Conservation (phyloP, 2,888 invertebrate genomes). For the Nemotelus pantherinus region DNA sequence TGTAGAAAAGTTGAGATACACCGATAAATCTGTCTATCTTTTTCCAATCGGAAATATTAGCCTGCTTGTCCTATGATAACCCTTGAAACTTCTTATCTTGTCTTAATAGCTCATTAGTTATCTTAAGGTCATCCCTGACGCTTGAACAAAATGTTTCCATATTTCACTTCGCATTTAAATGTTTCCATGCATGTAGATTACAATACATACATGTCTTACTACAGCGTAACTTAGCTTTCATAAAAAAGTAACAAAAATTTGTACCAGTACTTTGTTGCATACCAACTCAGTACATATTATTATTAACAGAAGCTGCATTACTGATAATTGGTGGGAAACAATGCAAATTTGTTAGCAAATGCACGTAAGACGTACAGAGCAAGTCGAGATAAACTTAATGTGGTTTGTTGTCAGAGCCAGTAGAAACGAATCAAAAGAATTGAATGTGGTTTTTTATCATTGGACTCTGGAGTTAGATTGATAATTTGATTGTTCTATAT, state of each 20-base stretch:
- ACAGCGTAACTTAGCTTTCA: background rate
- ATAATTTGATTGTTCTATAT: too few species aligned
- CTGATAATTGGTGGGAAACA: background rate
- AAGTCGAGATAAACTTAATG: background rate
- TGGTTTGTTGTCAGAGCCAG: too few species aligned
- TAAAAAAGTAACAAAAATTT: slow-evolving; percentile 1
- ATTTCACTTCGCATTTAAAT: slow-evolving; percentile 10
- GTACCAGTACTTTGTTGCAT: slow-evolving; percentile 1
- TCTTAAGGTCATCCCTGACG: slow-evolving; percentile 27
- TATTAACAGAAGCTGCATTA: background rate
- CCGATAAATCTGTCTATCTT: background rate
- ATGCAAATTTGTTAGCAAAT: slow-evolving; percentile 10
- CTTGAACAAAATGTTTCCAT: background rate
- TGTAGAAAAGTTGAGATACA: too few species aligned
- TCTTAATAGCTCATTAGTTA: slow-evolving; percentile 24
- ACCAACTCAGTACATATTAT: background rate
- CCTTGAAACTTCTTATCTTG: background rate
- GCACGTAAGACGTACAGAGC: background rate
- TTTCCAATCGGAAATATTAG: background rate
- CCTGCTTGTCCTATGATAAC: slow-evolving; percentile 9
- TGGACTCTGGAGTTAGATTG: too few species aligned
- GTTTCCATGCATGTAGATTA: slow-evolving; percentile 1
- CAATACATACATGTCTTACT: background rate
- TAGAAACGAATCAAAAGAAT: too few species aligned
- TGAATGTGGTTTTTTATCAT: too few species aligned